A percentile compares a stretch with the other conserved stretches of the same genome.
Conservation (phyloP, 2,113 vertebrate genomes). For the Galemys pyrenaicus region DNA sequence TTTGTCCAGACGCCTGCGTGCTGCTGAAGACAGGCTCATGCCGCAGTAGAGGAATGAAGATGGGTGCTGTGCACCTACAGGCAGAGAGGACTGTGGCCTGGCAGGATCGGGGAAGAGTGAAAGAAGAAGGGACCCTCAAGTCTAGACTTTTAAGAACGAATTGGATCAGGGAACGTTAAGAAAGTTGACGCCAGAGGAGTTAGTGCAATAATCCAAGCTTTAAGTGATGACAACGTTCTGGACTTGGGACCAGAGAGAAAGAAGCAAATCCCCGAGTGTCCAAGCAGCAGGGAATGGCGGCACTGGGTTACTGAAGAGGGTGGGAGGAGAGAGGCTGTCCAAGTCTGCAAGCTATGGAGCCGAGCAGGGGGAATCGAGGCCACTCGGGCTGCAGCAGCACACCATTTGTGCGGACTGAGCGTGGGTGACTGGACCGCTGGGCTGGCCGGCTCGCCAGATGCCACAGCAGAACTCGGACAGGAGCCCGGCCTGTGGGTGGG, state of each 20-base stretch:
- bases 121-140: background rate
- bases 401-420: background rate
- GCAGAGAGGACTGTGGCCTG: background rate
- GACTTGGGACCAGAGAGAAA: background rate
- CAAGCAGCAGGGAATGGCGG: background rate
- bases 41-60: accelerated
- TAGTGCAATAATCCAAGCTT: background rate
- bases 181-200: background rate
- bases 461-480: background rate
- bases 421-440: no score
- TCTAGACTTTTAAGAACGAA: background rate
- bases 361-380: background rate
- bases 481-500: background rate
- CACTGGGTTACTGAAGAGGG: background rate
- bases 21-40: accelerated
- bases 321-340: background rate
- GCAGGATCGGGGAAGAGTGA: background rate
- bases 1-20: background rate
- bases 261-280: background rate
- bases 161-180: background rate
- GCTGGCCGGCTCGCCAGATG: background rate
- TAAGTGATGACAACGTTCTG: background rate
- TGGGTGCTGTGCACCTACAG: background rate
- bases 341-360: background rate
- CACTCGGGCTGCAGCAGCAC: background rate